Evolutionary conservation across 2,888 invertebrate genomes (phyloP).

Genomic region (Saturnia pavonia): DNA sequence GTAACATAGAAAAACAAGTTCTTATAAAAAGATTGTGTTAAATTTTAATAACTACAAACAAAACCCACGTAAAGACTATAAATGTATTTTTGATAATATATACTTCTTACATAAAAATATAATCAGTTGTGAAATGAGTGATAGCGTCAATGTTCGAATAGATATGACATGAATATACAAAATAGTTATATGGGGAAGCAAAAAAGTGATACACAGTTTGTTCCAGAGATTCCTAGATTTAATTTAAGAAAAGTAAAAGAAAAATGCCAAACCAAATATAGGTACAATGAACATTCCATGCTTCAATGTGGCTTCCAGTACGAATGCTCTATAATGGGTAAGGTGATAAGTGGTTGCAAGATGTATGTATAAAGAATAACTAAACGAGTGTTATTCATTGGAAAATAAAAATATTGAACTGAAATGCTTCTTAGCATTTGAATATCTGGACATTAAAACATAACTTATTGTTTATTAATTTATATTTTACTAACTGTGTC

Average conservation of each 20-base stretch:
- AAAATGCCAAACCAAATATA: conserved; percentile 22
- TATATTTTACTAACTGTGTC: no score
- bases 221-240: neutral
- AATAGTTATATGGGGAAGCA: neutral
- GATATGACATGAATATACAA: conserved; percentile 22
- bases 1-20: neutral
- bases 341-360: conserved; percentile 61
- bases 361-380: conserved; percentile 46
- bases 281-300: conserved; percentile 71
- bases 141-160: conserved; percentile 25
- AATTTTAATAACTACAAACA: conserved; percentile 63
- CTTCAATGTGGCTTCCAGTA: conserved; percentile 52
- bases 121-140: neutral
- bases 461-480: no score
- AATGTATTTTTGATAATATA: neutral
- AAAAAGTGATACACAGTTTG: neutral
- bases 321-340: conserved; percentile 56
- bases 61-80: conserved; percentile 39
- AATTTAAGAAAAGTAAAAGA: neutral
- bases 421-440: neutral
- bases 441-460: neutral
- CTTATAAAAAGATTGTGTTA: neutral
- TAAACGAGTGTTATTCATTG: conserved; percentile 43
- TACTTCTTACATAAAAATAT: neutral
- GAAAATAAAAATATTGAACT: conserved; percentile 33